phyloP scores from a whole-genome alignment of 2,797 vertebrate species.

The Dromococcyx pavoninus region DNA sequence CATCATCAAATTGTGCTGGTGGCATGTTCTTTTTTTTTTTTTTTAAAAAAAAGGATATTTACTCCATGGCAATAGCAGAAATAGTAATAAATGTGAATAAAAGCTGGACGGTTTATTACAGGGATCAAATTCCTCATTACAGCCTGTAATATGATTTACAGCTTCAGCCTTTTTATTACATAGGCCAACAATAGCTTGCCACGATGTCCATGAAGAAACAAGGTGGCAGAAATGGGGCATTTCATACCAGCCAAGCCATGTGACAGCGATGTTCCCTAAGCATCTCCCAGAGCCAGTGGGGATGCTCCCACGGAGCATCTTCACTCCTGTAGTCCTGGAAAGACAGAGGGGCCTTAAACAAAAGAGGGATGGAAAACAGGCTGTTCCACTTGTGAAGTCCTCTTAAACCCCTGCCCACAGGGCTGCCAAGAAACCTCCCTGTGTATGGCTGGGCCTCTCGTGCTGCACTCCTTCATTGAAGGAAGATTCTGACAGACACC shows the following conservation, averaged over 20 bases:
- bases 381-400: not conserved
- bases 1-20: not conserved
- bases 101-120: not conserved
- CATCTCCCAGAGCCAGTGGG: not conserved
- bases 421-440: not conserved
- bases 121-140: not conserved
- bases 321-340: not conserved
- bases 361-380: fast-evolving
- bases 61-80: not conserved
- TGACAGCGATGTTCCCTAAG: not conserved
- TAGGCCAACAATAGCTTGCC: not conserved
- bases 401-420: not conserved
- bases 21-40: not conserved
- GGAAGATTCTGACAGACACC: not conserved
- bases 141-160: not conserved
- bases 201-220: not conserved
- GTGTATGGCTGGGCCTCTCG: not conserved
- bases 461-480: not conserved
- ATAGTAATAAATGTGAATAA: not conserved
- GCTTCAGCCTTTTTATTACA: not conserved
- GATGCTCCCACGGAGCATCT: not conserved
- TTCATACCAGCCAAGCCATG: not conserved
- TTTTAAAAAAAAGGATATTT: not conserved
- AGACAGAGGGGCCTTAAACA: not conserved
- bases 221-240: not conserved